Conservation (phyloP, 2,888 invertebrate genomes). For the Sinhomidia bicolor region DNA sequence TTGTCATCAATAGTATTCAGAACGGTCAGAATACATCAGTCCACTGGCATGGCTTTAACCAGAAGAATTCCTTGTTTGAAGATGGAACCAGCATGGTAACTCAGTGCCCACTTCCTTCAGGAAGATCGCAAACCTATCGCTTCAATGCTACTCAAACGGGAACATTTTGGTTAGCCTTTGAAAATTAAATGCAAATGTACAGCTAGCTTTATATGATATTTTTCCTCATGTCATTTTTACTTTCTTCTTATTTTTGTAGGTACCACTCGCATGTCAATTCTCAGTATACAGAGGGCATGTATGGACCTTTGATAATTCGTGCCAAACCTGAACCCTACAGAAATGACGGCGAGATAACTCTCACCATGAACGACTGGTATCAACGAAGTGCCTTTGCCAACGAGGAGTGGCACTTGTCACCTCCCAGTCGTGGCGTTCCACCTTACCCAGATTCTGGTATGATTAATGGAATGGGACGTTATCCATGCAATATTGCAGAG, state of each 20-base stretch:
- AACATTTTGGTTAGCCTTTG: constrained; percentile 77
- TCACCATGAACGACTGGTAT: constrained; percentile 74
- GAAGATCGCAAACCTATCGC: constrained; percentile 58
- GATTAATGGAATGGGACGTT: constrained; percentile 75
- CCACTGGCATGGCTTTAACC: constrained; percentile 77
- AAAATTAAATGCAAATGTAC: too few species aligned
- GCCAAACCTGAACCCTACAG: constrained; percentile 48
- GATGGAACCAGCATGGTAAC: constrained; percentile 73
- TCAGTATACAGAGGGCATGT: constrained; percentile 76
- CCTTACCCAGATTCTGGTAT: constrained; percentile 74
- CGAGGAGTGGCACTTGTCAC: constrained; percentile 59
- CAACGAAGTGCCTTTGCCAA: constrained; percentile 53
- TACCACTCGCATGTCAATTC: constrained; percentile 75
- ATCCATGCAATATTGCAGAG: constrained; percentile 66
- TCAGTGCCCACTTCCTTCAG: constrained; percentile 74
- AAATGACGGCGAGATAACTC: constrained; percentile 69
- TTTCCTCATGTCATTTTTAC: too few species aligned
- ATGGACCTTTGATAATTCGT: constrained; percentile 71
- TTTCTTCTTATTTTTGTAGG: constrained; percentile 32
- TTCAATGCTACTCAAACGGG: constrained; percentile 71
- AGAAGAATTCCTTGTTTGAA: constrained; percentile 64
- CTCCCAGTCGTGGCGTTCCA: constrained; percentile 38
- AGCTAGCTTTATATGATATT: too few species aligned
- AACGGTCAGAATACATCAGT: constrained; percentile 74
- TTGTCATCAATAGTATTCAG: constrained; percentile 73